Conservation (phyloP, 2,113 vertebrate species). For the Calyptommatus sinebrachiatus region DNA sequence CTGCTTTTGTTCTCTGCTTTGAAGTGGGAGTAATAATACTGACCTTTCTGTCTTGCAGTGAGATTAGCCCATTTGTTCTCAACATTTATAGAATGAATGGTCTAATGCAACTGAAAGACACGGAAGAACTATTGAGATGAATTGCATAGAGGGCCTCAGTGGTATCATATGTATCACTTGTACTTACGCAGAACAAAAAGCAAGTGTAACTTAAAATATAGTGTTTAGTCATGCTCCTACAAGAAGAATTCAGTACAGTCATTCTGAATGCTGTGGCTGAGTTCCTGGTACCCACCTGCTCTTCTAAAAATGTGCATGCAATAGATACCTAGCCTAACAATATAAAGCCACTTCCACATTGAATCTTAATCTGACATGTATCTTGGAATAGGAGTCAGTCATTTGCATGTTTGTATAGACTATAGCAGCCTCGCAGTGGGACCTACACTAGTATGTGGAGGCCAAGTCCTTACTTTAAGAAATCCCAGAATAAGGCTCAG, state of each 20-base stretch:
- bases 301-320: no score
- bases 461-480: no score
- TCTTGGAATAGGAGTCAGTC: no score
- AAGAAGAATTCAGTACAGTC: background rate
- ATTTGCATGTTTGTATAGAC: no score
- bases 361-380: no score
- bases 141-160: background rate
- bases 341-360: no score
- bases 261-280: no score
- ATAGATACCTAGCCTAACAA: no score
- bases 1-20: background rate
- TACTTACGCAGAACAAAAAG: background rate
- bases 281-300: no score
- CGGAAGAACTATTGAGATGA: conserved; percentile 16
- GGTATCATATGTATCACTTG: background rate
- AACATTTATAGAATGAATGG: conserved; percentile 9
- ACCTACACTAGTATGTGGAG: no score
- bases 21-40: conserved; percentile 2
- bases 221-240: background rate
- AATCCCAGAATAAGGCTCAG: no score
- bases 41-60: conserved; percentile 6
- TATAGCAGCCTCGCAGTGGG: no score
- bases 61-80: conserved; percentile 13
- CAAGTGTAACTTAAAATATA: background rate
- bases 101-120: conserved; percentile 11